Base-by-base conservation (phyloP, 1,140 invertebrate species). In the Ctenoplectra terminalis region DNA sequence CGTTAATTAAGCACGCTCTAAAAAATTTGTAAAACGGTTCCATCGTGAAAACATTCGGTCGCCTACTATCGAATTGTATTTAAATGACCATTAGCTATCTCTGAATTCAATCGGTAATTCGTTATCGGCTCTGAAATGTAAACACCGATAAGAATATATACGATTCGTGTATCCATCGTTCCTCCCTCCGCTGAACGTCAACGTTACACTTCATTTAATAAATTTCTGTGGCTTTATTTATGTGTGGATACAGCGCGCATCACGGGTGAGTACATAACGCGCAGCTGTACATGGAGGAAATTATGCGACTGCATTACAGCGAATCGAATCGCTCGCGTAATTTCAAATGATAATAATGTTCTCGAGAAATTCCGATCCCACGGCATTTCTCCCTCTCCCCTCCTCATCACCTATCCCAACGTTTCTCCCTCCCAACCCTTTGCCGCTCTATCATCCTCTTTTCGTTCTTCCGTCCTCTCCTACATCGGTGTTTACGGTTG, bases 261-360 rank as follows among this genome's bases (percentile, higher is more conserved):
- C 67, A 72, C 54, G n/a, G 20, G 1, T n/a, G 34, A 60, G 43
- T 73, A 54, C 61, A 54, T 40, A 79, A 29, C 71, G 71, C 13
- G 43, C 52, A 37, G 40, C 60, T 56, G 63, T 64, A 56, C 58
- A 71, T 31, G 29, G 4, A 31, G 46, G 60, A 56, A 87, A 83
- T 83, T 79, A 83, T 58, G 75, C 71, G 74, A 86, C 75, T 78
- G 74, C 67, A 54, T 87, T 83, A 83, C 75, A 46, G 85, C 58
- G 85, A 78, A 86, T 86, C 84, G 81, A 87, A 87, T 87, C 79
- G 77, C 66, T 75, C 77, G 72, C 60, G 85, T 87, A 87, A 87
- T 87, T 87, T 84, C 77, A 76, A 87, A 87, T 87, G 86, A 84
- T 87, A 87, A 87, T 87, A 87, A 87, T 87, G 78, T 82, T 87